Evolutionary conservation across 2,113 vertebrate genomes (phyloP).

Genomic region (Pelmatolapia mariae): DNA sequence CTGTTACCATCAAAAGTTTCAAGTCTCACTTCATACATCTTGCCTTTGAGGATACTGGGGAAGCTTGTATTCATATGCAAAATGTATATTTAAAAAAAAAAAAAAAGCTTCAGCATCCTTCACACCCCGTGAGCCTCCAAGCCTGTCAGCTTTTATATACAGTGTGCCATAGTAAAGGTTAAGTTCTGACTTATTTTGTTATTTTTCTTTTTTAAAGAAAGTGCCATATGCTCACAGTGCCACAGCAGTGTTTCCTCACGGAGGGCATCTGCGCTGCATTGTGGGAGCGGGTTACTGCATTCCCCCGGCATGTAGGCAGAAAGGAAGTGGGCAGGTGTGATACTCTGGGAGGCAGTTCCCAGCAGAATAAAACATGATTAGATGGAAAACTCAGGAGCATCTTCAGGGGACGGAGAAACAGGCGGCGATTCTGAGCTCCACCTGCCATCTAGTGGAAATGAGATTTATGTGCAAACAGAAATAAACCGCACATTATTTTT

Average conservation of each 20-base stretch:
- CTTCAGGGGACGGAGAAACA: background rate
- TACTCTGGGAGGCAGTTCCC: conserved; percentile 46
- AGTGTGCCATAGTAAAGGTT: conserved; percentile 20
- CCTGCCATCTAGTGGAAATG: conserved; percentile 72
- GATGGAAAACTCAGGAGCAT: conserved; percentile 43
- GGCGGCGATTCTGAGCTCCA: conserved; percentile 8
- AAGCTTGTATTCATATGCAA: background rate
- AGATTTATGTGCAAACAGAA: background rate
- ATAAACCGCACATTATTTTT: background rate
- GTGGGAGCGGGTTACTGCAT: conserved; percentile 41
- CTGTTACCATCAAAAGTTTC: background rate
- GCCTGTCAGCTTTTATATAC: conserved; percentile 1
- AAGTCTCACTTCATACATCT: background rate
- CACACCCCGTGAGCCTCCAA: background rate
- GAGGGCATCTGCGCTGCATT: conserved; percentile 44
- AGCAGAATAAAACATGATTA: conserved; percentile 60
- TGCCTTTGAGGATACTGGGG: background rate
- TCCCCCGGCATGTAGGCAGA: conserved; percentile 10
- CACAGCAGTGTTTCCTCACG: conserved; percentile 2
- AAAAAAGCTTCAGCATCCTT: background rate
- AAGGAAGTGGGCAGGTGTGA: conserved; percentile 63
- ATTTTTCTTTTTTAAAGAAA: conserved; percentile 2
- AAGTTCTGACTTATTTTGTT: conserved; percentile 1
- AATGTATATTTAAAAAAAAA: background rate
- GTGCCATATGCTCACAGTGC: conserved; percentile 44